Evolutionary conservation across 2,797 vertebrate species (phyloP).

Genomic region (Chiloscyllium punctatum): DNA sequence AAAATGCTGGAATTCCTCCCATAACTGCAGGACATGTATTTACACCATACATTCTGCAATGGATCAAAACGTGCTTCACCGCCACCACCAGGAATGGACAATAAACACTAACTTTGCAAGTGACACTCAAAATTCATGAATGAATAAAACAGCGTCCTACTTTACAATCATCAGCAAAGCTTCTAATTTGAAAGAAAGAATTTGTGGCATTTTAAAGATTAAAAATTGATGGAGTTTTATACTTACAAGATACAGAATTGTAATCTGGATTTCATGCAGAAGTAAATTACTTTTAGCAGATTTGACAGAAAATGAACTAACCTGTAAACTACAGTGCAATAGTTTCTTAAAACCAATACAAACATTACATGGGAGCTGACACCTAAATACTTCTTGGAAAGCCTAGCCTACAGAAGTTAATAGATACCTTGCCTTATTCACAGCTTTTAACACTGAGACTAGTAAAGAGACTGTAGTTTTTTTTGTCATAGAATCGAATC

Average conservation of each 20-base stretch:
- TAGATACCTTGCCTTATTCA: neutral
- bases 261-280: neutral
- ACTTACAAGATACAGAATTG: neutral
- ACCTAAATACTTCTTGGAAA: neutral
- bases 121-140: neutral
- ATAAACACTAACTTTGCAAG: neutral
- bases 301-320: neutral
- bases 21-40: no score
- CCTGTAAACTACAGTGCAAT: neutral
- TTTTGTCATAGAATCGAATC: no score
- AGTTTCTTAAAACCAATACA: neutral
- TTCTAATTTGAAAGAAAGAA: neutral
- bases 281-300: slow-evolving; percentile 20
- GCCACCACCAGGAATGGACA: neutral
- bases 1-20: neutral
- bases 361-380: neutral
- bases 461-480: neutral
- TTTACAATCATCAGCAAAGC: neutral
- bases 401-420: neutral
- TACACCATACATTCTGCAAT: no score
- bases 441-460: neutral
- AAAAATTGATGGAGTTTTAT: neutral
- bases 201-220: neutral
- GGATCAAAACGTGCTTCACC: neutral
- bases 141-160: neutral